Base-by-base conservation (phyloP, 2,888 invertebrate species). In the Lasioglossum calceatum region DNA sequence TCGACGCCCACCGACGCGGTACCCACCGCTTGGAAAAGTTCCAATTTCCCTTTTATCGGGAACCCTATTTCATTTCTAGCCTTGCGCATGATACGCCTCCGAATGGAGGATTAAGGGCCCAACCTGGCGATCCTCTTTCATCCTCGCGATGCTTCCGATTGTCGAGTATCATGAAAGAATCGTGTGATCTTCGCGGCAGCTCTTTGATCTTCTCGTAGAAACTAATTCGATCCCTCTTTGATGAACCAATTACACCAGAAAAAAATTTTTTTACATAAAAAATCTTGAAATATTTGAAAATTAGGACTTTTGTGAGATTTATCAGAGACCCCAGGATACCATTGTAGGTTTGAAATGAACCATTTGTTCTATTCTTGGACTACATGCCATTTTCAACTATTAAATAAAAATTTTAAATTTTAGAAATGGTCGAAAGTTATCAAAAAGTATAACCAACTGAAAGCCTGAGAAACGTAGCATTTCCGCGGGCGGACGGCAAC, bases 1-100 rank as follows among this genome's bases (percentile, higher is more conserved):
- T 74, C 77, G 80, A 89, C 89, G 89, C 89, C 89, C 89, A 89
- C 85, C 47, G 86, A 61, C 54, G 54, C 72, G 72, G 58, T 54
- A 50, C 71, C 50, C 42, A 50, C 79, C 79, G 76, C 74, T 19
- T 23, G 42, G 74, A 79, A 84, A 87, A 85, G 81, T 87, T 81
- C 87, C 70, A 82, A 84, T 85, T 85, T 79, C 83, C 85, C 81
- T 89, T 79, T 85, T 75, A 83, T 79, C 82, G 85, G 50, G 75
- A 79, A 79, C 79, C 74, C 78, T 71, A 58, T 85, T 82, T 82
- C 76, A 76, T 85, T 81, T 85, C 79, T 77, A 61, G 58, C 75
- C 39, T 44, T 71, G 58, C 74, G 70, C 44, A 77, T 86, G 86
- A 89, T 89, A 79, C 85, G 86, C 79, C 74, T 50, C 2, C 74